A percentile compares a stretch with the other conserved stretches of the same genome.
These are phyloP conservation scores for Mirza zaza DNA, from an alignment of 2,113 vertebrate genomes.

Conservation along the genomic window DNA sequence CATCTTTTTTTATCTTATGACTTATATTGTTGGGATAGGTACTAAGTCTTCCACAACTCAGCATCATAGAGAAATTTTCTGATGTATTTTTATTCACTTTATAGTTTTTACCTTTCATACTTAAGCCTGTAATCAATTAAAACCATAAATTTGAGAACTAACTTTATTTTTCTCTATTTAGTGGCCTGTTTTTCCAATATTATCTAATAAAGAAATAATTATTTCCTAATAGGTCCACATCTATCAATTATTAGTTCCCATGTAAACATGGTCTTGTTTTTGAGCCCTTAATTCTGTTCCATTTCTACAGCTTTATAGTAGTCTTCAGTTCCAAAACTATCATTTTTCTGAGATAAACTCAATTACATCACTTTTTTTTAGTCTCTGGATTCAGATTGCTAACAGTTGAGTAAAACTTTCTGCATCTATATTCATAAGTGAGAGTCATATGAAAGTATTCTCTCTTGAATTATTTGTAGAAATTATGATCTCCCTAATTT, in stretches of 20 bases:
- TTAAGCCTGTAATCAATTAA: background rate
- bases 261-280: background rate
- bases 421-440: background rate
- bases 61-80: slow-evolving; percentile 8
- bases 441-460: background rate
- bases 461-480: background rate
- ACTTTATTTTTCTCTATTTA: background rate
- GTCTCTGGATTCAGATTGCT: background rate
- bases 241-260: background rate
- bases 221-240: background rate
- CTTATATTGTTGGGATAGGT: background rate
- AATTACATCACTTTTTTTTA: background rate
- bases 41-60: background rate
- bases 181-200: background rate
- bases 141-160: background rate
- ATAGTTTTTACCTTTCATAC: background rate
- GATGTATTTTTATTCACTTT: background rate
- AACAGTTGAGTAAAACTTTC: background rate
- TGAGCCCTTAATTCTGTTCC: background rate
- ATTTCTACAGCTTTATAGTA: background rate
- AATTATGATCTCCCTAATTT: background rate
- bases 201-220: background rate
- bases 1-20: background rate
- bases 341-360: slow-evolving; percentile 21
- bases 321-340: background rate